These are phyloP conservation scores for Anthopleura xanthogrammica DNA, from an alignment of 92 coral and sea anemone genomes.

Conservation along the genomic window DNA sequence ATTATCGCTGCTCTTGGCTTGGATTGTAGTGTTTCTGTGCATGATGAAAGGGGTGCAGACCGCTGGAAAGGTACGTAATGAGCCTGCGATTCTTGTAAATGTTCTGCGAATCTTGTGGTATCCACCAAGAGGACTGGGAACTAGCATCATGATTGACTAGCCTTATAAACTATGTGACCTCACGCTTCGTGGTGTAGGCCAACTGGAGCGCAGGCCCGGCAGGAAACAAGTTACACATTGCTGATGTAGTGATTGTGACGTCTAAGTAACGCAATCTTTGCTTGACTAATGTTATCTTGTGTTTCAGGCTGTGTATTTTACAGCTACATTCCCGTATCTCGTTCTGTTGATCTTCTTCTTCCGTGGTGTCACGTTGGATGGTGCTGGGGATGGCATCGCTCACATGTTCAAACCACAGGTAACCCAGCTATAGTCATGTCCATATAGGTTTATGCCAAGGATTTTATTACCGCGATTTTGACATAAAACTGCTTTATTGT, in stretches of 20 bases:
- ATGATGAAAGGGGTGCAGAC: constrained; percentile 78
- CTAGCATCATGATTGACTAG: neutral
- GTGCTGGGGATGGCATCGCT: constrained; percentile 89
- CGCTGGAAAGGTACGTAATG: constrained; percentile 62
- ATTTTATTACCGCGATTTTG: no score
- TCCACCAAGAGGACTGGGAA: neutral
- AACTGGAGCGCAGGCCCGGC: no score
- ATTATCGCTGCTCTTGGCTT: constrained; percentile 54
- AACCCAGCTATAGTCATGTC: neutral
- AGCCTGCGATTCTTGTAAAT: neutral
- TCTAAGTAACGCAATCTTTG: neutral
- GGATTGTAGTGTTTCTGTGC: constrained; percentile 69
- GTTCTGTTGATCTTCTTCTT: constrained; percentile 86
- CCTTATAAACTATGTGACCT: neutral
- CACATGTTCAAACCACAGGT: constrained; percentile 99
- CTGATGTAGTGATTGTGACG: neutral
- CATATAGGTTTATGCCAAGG: no score
- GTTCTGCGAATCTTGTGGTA: neutral
- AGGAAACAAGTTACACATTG: no score
- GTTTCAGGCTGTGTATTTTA: constrained; percentile 87
- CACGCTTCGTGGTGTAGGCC: no score
- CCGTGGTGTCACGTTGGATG: constrained; percentile 87
- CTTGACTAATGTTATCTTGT: neutral
- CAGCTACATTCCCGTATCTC: constrained; percentile 89
- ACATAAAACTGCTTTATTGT: neutral